Conservation (phyloP, 1,140 invertebrate genomes). For the Micrasema minimum region DNA sequence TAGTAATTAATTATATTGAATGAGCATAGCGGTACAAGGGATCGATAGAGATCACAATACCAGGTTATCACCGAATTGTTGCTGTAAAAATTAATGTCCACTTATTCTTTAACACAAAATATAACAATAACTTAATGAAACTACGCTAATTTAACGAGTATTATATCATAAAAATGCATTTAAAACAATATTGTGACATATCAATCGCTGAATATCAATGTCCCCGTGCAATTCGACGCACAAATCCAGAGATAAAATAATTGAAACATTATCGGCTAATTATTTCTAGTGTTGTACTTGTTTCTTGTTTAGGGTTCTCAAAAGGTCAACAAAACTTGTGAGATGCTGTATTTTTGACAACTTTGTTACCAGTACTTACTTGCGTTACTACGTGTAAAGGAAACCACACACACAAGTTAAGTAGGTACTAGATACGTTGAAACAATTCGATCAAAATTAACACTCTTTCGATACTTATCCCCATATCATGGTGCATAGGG, state of each 20-base stretch:
- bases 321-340: slow-evolving; percentile 13
- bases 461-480: too few relatives aligned
- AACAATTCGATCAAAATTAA: too few relatives aligned
- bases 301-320: slow-evolving; percentile 3
- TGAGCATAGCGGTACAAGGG: slow-evolving; percentile 27
- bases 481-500: too few relatives aligned
- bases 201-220: slow-evolving; percentile 37
- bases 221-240: slow-evolving; percentile 36
- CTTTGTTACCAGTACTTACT: slow-evolving; percentile 12
- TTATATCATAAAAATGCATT: slow-evolving; percentile 37
- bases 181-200: slow-evolving; percentile 44
- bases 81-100: slow-evolving; percentile 23
- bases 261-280: slow-evolving; percentile 37
- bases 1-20: slow-evolving; percentile 35
- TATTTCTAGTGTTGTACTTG: slow-evolving; percentile 23
- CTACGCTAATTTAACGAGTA: not conserved
- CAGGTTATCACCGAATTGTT: slow-evolving; percentile 25
- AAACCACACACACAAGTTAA: too few relatives aligned
- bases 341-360: not conserved
- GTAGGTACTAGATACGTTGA: too few relatives aligned
- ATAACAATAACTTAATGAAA: slow-evolving; percentile 1
- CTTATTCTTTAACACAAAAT: not conserved
- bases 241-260: slow-evolving; percentile 36
- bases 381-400: not conserved
- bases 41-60: slow-evolving; percentile 35